These are phyloP conservation scores for Sapayoa aenigma DNA, from an alignment of 2,113 vertebrate species.

Conservation along the genomic window DNA sequence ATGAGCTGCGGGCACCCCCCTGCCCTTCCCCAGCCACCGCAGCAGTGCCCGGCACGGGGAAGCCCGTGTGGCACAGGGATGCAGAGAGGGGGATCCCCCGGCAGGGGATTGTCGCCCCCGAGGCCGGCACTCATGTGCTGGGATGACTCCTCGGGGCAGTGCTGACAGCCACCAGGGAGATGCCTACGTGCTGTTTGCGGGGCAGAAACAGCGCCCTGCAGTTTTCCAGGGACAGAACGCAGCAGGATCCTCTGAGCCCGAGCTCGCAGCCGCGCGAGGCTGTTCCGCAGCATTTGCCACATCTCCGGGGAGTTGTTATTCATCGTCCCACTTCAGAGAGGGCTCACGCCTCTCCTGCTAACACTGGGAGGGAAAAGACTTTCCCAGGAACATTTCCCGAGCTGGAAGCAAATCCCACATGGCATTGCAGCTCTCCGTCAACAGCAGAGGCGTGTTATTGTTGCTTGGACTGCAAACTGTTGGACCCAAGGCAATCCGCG, in stretches of 20 bases:
- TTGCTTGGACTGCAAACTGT: not conserved
- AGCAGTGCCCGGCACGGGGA: not conserved
- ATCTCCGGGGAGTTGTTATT: not conserved
- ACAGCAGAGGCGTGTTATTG: not conserved
- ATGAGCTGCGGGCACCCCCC: not conserved
- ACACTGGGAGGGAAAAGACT: not conserved
- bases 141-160: not conserved
- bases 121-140: not conserved
- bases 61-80: not conserved
- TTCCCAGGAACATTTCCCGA: constrained; percentile 18
- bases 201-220: not conserved
- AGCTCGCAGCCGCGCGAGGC: not conserved
- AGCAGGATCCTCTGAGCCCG: not conserved
- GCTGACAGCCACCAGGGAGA: not conserved
- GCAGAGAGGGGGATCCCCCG: accelerated
- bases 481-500: not conserved
- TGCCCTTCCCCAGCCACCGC: not conserved
- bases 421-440: not conserved
- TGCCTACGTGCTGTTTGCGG: not conserved
- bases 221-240: not conserved
- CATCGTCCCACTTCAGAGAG: not conserved
- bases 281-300: not conserved
- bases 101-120: not conserved
- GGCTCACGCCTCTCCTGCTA: not conserved
- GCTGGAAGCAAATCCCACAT: not conserved